Base-by-base conservation (phyloP, 2,797 vertebrate genomes). In the Microcaecilia unicolor region DNA sequence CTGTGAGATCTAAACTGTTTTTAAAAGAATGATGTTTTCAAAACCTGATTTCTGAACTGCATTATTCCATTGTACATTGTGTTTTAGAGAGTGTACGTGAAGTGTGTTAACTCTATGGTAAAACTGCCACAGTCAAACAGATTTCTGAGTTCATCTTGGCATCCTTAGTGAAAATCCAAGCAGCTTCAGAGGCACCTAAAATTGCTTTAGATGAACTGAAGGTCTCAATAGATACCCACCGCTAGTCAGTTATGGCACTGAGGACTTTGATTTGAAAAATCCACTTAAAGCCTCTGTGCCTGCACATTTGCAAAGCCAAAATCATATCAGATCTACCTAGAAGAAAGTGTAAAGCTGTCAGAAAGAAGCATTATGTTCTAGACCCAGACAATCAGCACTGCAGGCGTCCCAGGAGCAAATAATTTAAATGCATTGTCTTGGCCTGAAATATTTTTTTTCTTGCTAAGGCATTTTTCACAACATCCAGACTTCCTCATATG, bases 321-420 rank as follows among this genome's bases (percentile, higher is more conserved):
- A 11, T 54, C 2, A 11, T 44, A 33, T 65, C 61, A 51, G 51
- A 44, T 67, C 49, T 21, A 4, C 7, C n/a, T n/a, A 36, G 18
- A 15, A 61, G 44, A 57, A 53, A 58, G 48, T 64, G 44, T 28
- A 48, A 52, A 40, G 38, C 44, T 72, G 67, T 63, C 66, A 60
- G 54, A 51, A 21, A 55, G 45, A 58, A 34, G 44, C 32, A 38
- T 48, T 36, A 48, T 48, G 43, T 25, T 63, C 74, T 55, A 70
- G 33, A 58, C 55, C 46, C 49, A 27, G 19, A 43, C 41, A 63
- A 63, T 50, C 58, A 44, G 53, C n/a, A 34, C 46, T 64, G 12
- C n/a, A 14, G 51, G 36, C 32, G 5, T 37, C 61, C 60, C 41
- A 63, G 19, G 64, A 67, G 57, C 63, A 42, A 7, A 43, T 34